Evolutionary conservation across 92 coral and sea anemone species (phyloP).

Genomic region (Umimayanthus chanpuru): DNA sequence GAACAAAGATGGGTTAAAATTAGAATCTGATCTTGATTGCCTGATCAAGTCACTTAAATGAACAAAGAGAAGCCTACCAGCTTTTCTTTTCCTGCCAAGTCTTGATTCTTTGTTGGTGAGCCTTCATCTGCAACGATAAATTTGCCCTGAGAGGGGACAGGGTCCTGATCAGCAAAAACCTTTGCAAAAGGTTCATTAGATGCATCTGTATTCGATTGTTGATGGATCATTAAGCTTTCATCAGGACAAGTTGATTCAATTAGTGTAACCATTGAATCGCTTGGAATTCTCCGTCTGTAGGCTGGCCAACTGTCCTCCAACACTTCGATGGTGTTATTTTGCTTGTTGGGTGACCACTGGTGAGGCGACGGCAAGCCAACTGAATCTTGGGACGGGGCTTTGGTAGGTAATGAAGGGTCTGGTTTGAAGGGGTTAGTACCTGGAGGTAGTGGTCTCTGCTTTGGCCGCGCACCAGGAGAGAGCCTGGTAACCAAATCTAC

Average conservation of each 20-base stretch:
- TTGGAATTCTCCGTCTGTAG: slow-evolving; percentile 51
- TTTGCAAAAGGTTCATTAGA: slow-evolving; percentile 25
- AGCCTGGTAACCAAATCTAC: slow-evolving; percentile 7
- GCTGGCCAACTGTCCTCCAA: not conserved
- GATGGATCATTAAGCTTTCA: not conserved
- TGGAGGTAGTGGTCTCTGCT: slow-evolving; percentile 13
- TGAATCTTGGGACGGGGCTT: slow-evolving; percentile 49
- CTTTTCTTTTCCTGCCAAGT: not conserved
- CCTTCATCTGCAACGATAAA: slow-evolving; percentile 5
- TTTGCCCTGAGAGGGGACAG: not conserved
- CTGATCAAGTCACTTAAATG: not conserved
- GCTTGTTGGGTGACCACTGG: slow-evolving; percentile 6
- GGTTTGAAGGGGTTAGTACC: slow-evolving; percentile 15
- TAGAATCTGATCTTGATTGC: not conserved
- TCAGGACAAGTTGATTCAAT: slow-evolving; percentile 50
- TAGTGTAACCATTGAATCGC: slow-evolving; percentile 65
- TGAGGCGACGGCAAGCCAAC: slow-evolving; percentile 29
- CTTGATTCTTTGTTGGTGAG: not conserved
- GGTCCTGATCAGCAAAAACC: slow-evolving; percentile 3
- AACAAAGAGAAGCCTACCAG: not conserved
- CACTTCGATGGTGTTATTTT: not conserved
- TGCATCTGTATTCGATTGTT: not conserved
- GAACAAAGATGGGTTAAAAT: no score
- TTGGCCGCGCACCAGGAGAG: slow-evolving; percentile 65
- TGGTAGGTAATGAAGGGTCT: not conserved